Percentiles rank a stretch among this genome's conserved stretches.
phyloP scores from a whole-genome alignment of 1,140 invertebrate species.

The Zeugodacus cucurbitae region DNA sequence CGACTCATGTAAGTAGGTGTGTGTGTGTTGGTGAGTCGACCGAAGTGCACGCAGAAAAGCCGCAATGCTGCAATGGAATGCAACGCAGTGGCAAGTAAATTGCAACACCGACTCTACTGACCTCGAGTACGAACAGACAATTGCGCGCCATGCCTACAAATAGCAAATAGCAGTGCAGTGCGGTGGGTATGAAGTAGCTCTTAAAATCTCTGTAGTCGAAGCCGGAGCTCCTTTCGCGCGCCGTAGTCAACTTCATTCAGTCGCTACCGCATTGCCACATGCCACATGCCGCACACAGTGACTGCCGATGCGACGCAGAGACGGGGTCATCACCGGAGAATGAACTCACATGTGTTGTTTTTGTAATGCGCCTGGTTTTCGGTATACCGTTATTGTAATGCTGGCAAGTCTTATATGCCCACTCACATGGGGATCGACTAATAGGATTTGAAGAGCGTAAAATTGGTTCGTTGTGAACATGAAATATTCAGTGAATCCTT shows the following conservation, averaged over 20 bases:
- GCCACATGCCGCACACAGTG: not conserved
- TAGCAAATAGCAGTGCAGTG: not conserved
- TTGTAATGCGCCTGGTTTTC: not conserved
- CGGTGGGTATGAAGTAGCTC: not conserved
- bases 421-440: constrained; percentile 62
- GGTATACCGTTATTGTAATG: not conserved
- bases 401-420: not conserved
- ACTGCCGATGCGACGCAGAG: not conserved
- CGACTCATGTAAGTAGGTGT: no score
- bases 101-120: constrained; percentile 26
- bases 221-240: not conserved
- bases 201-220: not conserved
- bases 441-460: constrained; percentile 67
- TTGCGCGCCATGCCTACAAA: not conserved
- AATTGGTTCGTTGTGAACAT: constrained; percentile 67
- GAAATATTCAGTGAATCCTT: constrained; percentile 67
- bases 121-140: not conserved
- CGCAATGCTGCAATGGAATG: not conserved
- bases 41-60: not conserved
- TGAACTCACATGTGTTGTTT: not conserved
- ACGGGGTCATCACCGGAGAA: not conserved
- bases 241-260: not conserved
- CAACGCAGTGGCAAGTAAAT: not conserved
- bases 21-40: not conserved
- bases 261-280: not conserved